A percentile compares a stretch with the other conserved stretches of the same genome.
These are phyloP conservation scores for Micronycteris hirsuta DNA, from an alignment of 2,113 vertebrate species.

Conservation along the genomic window DNA sequence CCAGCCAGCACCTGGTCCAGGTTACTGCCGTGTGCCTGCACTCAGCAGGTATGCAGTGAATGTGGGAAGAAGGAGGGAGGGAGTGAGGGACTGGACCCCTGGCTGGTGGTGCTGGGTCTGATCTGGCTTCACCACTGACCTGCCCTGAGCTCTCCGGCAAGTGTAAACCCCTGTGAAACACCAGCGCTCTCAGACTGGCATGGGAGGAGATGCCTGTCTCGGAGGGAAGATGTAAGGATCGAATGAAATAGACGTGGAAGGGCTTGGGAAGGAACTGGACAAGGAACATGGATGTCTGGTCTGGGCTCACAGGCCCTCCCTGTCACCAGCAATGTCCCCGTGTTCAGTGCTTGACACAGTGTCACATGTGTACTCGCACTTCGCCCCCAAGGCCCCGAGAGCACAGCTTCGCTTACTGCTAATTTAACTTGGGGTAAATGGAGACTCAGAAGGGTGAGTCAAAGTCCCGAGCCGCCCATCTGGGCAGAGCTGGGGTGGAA, in stretches of 20 bases:
- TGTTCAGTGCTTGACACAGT: not conserved
- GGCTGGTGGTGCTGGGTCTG: not conserved
- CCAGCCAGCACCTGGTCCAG: not conserved
- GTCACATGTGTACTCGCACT: rapidly evolving
- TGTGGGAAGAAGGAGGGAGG: not conserved
- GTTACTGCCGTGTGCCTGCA: not conserved
- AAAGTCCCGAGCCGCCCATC: not conserved
- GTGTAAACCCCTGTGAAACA: not conserved
- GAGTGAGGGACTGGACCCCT: too few relatives aligned
- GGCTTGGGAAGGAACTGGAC: not conserved
- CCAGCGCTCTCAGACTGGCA: not conserved
- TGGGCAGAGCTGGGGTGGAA: not conserved
- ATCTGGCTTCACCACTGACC: not conserved
- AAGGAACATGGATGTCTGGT: not conserved
- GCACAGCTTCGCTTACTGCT: not conserved
- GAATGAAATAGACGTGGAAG: not conserved
- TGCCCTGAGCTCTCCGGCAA: not conserved
- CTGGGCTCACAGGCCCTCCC: not conserved
- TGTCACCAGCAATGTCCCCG: rapidly evolving
- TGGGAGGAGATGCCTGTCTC: not conserved
- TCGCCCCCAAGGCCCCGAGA: not conserved
- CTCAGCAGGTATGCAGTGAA: rapidly evolving
- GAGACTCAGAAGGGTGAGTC: not conserved
- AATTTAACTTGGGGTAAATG: not conserved
- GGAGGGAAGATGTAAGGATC: not conserved